Percentiles rank a stretch among this genome's conserved stretches.
Conservation (phyloP, 2,113 vertebrate species). For the Pagrus major region DNA sequence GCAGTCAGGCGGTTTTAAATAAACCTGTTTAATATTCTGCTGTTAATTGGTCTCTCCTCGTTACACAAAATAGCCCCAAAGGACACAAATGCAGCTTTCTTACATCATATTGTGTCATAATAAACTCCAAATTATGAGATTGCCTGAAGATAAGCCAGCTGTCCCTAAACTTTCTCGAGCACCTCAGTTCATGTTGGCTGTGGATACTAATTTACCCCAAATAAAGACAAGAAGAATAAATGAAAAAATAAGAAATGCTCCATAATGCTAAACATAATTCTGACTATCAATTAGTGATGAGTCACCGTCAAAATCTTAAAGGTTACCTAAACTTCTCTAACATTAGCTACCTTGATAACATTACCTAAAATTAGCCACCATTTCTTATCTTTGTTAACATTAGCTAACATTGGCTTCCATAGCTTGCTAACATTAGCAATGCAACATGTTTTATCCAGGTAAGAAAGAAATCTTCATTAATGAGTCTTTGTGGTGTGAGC, state of each 20-base stretch:
- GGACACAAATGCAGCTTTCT: background rate
- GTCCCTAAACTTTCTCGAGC: background rate
- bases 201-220: background rate
- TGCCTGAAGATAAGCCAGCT: constrained; percentile 11
- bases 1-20: constrained; percentile 21
- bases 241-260: background rate
- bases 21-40: constrained; percentile 2
- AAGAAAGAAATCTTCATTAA: no score
- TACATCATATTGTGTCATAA: constrained; percentile 5
- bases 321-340: no score
- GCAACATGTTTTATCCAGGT: no score
- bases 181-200: background rate
- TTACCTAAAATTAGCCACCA: no score
- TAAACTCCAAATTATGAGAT: background rate
- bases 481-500: no score
- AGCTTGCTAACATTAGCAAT: no score
- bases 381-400: no score
- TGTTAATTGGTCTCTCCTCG: constrained; percentile 18
- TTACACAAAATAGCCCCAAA: constrained; percentile 21
- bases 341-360: no score
- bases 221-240: background rate
- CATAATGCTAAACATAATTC: no score
- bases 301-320: no score
- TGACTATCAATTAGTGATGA: no score
- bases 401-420: no score